Evolutionary conservation across 2,888 invertebrate species (phyloP).

Genomic region (Phengaris arion): DNA sequence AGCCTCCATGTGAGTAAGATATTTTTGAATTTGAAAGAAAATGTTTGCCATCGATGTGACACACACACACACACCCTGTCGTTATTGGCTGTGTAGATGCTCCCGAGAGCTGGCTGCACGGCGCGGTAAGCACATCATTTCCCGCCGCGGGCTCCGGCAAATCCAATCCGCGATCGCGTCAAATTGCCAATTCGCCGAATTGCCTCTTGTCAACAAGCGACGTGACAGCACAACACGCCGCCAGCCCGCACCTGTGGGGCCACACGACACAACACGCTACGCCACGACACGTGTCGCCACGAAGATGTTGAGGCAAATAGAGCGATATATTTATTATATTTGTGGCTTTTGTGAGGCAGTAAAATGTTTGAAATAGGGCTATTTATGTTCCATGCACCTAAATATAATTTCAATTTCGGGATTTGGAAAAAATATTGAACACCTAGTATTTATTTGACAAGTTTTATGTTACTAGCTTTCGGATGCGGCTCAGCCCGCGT

Average conservation of each 20-base stretch:
- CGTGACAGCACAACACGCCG: background rate
- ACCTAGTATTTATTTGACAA: too few species aligned
- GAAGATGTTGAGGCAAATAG: background rate
- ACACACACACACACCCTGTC: background rate
- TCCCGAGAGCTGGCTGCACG: background rate
- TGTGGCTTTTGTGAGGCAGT: background rate
- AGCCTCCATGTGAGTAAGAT: too few species aligned
- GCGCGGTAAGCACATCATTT: constrained; percentile 4
- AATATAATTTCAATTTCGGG: background rate
- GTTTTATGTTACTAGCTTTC: too few species aligned
- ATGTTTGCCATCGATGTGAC: background rate
- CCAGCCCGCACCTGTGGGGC: background rate
- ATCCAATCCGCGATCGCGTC: constrained; percentile 9
- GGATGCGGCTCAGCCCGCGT: too few species aligned
- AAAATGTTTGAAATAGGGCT: background rate
- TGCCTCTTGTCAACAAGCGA: constrained; percentile 6
- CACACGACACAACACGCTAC: background rate
- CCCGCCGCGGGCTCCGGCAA: constrained; percentile 12
- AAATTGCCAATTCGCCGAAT: constrained; percentile 13
- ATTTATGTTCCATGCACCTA: background rate
- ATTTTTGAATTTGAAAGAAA: too few species aligned
- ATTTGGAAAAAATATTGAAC: too few species aligned
- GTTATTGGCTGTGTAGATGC: background rate
- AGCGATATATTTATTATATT: background rate
- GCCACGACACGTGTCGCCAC: background rate